These are phyloP conservation scores for Petrocephalus schoutedeni DNA, from an alignment of 2,797 vertebrate genomes.

Conservation along the genomic window DNA sequence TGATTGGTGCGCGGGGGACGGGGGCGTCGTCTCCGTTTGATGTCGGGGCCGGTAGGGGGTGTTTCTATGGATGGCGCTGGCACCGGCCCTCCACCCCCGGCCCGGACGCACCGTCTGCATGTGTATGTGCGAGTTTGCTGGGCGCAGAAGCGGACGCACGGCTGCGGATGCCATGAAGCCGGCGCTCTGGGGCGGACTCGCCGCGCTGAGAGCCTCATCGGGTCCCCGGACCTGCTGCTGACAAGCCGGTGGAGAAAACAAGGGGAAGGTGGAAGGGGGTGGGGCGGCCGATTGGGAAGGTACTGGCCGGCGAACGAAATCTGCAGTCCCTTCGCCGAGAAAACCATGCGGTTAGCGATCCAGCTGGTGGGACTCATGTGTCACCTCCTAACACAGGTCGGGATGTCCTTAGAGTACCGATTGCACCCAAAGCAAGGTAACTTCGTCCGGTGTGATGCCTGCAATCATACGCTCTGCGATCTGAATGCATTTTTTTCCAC, in stretches of 20 bases:
- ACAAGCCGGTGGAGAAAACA: conserved; percentile 56
- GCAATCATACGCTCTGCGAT: neutral
- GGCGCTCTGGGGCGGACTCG: conserved; percentile 53
- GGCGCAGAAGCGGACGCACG: neutral
- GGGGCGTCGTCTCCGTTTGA: conserved; percentile 49
- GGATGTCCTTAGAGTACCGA: conserved; percentile 62
- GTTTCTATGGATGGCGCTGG: conserved; percentile 55
- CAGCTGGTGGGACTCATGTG: conserved; percentile 77
- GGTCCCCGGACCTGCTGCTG: conserved; percentile 68
- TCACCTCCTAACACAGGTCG: conserved; percentile 72
- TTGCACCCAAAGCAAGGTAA: conserved; percentile 89
- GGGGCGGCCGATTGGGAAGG: conserved; percentile 45
- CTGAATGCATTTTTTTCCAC: neutral
- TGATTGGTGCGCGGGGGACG: conserved; percentile 54
- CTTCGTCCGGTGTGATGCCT: neutral
- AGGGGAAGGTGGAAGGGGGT: conserved; percentile 41
- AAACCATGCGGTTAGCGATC: conserved; percentile 77
- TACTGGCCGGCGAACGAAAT: conserved; percentile 52
- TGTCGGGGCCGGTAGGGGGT: conserved; percentile 39
- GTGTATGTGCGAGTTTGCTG: conserved; percentile 45
- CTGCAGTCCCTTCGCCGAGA: conserved; percentile 46
- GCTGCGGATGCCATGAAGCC: conserved; percentile 63
- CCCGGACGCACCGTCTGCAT: conserved; percentile 46
- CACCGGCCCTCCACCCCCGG: conserved; percentile 51
- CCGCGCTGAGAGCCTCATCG: conserved; percentile 56